A percentile compares a stretch with the other conserved stretches of the same genome.
Conservation (phyloP, 2,113 vertebrate species). For the Formicarius rufipectus region DNA sequence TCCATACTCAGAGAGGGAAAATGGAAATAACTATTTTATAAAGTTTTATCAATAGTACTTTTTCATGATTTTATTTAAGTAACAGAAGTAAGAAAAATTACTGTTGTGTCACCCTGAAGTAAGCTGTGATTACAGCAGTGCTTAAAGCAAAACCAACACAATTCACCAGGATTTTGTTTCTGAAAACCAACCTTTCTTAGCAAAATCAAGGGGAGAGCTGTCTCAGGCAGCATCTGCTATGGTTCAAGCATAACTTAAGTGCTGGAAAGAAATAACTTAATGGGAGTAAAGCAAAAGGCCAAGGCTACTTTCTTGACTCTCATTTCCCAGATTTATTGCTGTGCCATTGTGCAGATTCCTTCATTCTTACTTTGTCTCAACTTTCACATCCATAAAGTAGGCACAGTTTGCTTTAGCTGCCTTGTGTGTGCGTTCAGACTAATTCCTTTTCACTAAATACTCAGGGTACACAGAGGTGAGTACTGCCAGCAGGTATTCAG, state of each 20-base stretch:
- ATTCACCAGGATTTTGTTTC: not conserved
- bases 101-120: rapidly evolving
- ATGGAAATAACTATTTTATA: not conserved
- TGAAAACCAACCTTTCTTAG: not conserved
- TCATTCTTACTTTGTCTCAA: not conserved
- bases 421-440: not conserved
- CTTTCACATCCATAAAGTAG: not conserved
- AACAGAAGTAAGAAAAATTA: not conserved
- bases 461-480: not conserved
- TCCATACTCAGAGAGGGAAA: not conserved
- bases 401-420: not conserved
- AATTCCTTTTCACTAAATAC: not conserved
- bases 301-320: not conserved
- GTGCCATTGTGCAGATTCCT: not conserved
- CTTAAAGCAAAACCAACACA: not conserved
- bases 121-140: not conserved
- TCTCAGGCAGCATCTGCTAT: not conserved
- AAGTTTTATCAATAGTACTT: not conserved
- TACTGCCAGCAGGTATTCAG: not conserved
- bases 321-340: not conserved
- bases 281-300: not conserved
- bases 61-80: not conserved
- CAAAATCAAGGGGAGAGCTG: not conserved
- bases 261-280: not conserved
- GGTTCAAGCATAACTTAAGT: not conserved